phyloP scores from a whole-genome alignment of 2,113 vertebrate genomes.

The Sinocyclocheilus anshuiensis region DNA sequence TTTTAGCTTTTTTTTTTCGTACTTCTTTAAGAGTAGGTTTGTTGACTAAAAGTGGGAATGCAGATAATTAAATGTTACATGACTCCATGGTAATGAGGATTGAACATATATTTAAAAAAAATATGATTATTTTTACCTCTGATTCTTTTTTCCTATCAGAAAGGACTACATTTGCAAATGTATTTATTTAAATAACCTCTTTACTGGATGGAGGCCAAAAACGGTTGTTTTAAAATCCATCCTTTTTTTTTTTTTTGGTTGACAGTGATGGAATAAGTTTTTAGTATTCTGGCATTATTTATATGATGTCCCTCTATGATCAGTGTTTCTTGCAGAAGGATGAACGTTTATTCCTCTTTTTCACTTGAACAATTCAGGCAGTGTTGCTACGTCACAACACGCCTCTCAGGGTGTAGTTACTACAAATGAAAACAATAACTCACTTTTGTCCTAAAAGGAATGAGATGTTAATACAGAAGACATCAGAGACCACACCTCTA shows the following conservation, averaged over 20 bases:
- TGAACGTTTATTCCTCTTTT: neutral
- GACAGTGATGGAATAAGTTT: neutral
- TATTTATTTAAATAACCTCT: neutral
- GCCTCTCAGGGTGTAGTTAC: slow-evolving; percentile 32
- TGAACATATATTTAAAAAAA: neutral
- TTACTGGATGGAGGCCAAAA: slow-evolving; percentile 9
- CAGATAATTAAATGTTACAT: neutral
- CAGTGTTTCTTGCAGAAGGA: slow-evolving; percentile 2
- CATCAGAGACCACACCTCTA: neutral
- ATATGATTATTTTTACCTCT: neutral
- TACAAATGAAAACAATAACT: neutral
- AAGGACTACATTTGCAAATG: neutral
- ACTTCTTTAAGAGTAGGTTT: neutral
- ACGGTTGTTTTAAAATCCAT: neutral
- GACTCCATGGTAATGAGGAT: neutral
- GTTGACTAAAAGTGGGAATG: neutral
- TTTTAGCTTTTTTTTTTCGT: slow-evolving; percentile 32
- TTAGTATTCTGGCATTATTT: neutral
- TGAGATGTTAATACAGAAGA: neutral
- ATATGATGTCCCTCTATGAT: neutral
- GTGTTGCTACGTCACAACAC: slow-evolving; percentile 18
- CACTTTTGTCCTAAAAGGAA: neutral
- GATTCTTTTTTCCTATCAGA: neutral
- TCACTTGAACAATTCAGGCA: slow-evolving; percentile 26
- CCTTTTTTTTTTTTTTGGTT: neutral